These are phyloP conservation scores for Syrphus vitripennis DNA, from an alignment of 2,888 invertebrate genomes.

Conservation along the genomic window DNA sequence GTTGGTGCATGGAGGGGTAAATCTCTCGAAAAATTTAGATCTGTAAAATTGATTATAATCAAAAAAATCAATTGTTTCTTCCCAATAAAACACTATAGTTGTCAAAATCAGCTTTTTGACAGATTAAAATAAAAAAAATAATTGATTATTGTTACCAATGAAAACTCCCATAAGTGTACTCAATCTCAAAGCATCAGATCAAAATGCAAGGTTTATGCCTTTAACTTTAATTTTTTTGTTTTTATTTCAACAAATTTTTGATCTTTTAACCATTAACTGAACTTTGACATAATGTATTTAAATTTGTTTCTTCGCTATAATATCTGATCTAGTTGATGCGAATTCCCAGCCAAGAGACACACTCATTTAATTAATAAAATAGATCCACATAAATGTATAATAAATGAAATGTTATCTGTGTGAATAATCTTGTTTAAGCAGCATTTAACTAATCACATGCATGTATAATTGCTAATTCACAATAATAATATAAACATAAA, in stretches of 20 bases:
- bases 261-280: neutral
- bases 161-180: too few relatives aligned
- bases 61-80: too few relatives aligned
- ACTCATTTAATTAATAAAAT: neutral
- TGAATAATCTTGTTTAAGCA: conserved; percentile 37
- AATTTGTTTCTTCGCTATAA: neutral
- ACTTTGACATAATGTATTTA: conserved; percentile 20
- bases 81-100: too few relatives aligned
- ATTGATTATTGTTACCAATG: too few relatives aligned
- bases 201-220: too few relatives aligned
- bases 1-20: too few relatives aligned
- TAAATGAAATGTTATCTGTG: conserved; percentile 15
- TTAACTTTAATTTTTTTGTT: neutral
- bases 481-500: conserved; percentile 4
- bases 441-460: conserved; percentile 22
- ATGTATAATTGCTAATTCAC: neutral
- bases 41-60: too few relatives aligned
- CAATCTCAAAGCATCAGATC: too few relatives aligned
- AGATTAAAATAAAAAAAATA: too few relatives aligned
- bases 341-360: neutral
- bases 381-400: neutral
- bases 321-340: neutral
- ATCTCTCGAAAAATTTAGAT: too few relatives aligned
- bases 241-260: neutral
- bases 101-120: too few relatives aligned